Conservation (phyloP, 2,888 invertebrate genomes). For the Teinopalpus imperialis region DNA sequence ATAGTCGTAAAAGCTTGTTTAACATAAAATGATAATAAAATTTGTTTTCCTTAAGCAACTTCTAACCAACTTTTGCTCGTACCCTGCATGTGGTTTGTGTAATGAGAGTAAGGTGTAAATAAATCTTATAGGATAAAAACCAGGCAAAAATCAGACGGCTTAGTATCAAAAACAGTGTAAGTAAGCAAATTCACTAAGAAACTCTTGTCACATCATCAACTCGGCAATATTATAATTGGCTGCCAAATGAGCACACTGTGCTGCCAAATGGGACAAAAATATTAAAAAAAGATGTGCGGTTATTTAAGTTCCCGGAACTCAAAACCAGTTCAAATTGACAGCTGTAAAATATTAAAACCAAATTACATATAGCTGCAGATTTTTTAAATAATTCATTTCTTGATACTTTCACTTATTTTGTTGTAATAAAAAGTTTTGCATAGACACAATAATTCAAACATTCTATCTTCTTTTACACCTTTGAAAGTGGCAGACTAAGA, state of each 20-base stretch:
- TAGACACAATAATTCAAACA: not conserved
- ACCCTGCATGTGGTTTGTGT: conserved; percentile 1
- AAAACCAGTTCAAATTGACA: not conserved
- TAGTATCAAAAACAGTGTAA: not conserved
- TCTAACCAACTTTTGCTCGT: conserved; percentile 13
- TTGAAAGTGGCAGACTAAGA: not conserved
- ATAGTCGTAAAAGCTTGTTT: conserved; percentile 16
- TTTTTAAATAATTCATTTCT: conserved; percentile 4
- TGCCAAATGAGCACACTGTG: not conserved
- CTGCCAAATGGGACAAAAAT: conserved; percentile 23
- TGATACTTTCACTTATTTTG: conserved; percentile 16
- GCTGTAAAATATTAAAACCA: too few relatives aligned
- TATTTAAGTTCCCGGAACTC: conserved; percentile 18
- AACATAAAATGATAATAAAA: conserved; percentile 6
- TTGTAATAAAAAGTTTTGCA: too few relatives aligned
- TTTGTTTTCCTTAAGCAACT: conserved; percentile 3
- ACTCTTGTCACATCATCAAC: too few relatives aligned
- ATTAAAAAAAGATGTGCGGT: conserved; percentile 4
- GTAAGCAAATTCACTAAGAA: not conserved
- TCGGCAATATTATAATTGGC: conserved; percentile 6
- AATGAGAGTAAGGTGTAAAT: conserved; percentile 1
- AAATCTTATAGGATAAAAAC: conserved; percentile 2
- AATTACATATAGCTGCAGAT: too few relatives aligned
- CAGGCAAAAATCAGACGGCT: not conserved
- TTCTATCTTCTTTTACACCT: conserved; percentile 1